phyloP scores from a whole-genome alignment of 2,888 invertebrate genomes.

The Drosophila conformis region DNA sequence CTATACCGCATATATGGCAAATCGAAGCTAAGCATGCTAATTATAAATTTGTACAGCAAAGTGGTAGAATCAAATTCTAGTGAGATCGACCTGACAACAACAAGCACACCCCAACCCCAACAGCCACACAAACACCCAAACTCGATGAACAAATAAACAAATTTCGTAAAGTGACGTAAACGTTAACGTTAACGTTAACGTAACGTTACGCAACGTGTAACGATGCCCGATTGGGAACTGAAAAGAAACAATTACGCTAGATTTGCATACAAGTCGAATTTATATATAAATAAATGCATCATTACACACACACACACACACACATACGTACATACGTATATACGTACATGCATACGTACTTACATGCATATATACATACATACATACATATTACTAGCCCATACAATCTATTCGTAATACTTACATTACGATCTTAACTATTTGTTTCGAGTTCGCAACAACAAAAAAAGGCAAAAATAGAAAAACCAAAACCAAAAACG shows the following conservation, averaged over 20 bases:
- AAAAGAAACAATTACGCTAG: slow-evolving; percentile 69
- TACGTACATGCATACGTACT: slow-evolving; percentile 8
- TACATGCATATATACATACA: slow-evolving; percentile 2
- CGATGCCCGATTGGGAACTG: slow-evolving; percentile 7
- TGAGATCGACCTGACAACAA: slow-evolving; percentile 42
- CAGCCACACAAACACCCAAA: background rate
- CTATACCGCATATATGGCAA: slow-evolving; percentile 32
- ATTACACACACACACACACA: slow-evolving; percentile 33
- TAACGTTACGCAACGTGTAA: slow-evolving; percentile 1
- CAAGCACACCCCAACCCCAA: slow-evolving; percentile 9
- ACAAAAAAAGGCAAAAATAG: background rate
- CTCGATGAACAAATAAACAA: slow-evolving; percentile 4
- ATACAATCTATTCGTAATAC: slow-evolving; percentile 56
- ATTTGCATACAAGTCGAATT: slow-evolving; percentile 81
- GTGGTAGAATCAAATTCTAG: slow-evolving; percentile 52
- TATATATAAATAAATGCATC: slow-evolving; percentile 71
- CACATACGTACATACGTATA: slow-evolving; percentile 13
- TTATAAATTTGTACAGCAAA: slow-evolving; percentile 54
- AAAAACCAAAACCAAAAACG: slow-evolving; percentile 1
- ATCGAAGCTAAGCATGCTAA: slow-evolving; percentile 45
- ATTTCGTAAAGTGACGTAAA: slow-evolving; percentile 6
- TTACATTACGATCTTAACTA: slow-evolving; percentile 32
- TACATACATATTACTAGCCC: slow-evolving; percentile 44
- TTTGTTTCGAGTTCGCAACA: slow-evolving; percentile 53
- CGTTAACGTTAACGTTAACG: background rate